Conservation (phyloP, 2,113 vertebrate species). For the Spilogale gracilis region DNA sequence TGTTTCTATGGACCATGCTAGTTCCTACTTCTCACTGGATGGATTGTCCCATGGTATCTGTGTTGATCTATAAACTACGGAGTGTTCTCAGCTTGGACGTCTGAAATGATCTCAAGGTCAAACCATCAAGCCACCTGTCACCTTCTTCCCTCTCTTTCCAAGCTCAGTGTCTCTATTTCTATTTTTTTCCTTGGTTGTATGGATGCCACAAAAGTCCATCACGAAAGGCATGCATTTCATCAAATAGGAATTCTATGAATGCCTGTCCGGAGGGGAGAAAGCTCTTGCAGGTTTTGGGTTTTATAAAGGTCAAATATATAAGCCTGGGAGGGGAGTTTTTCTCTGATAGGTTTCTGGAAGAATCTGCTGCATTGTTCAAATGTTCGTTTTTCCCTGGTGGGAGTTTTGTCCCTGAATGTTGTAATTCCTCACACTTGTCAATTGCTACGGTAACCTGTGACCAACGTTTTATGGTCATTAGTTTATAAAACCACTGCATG, state of each 20-base stretch:
- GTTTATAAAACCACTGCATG: neutral
- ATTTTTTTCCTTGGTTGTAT: neutral
- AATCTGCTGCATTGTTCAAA: neutral
- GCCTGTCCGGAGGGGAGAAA: neutral
- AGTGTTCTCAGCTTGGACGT: neutral
- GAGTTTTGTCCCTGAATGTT: neutral
- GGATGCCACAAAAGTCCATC: neutral
- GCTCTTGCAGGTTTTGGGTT: neutral
- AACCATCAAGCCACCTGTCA: neutral
- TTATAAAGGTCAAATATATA: neutral
- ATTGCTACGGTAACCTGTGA: too few species aligned
- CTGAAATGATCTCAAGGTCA: neutral
- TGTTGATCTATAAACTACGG: neutral
- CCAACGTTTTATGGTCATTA: neutral
- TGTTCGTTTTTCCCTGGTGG: neutral
- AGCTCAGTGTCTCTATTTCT: neutral
- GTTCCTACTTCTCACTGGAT: neutral
- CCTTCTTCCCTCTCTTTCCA: rapidly evolving
- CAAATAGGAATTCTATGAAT: neutral
- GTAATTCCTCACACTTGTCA: neutral
- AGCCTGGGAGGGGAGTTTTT: neutral
- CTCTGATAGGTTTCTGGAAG: neutral
- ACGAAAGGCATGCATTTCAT: too few species aligned
- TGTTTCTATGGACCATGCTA: neutral
- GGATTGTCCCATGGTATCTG: neutral